Conservation (phyloP, 1,140 invertebrate species). For the Habropoda laboriosa region DNA sequence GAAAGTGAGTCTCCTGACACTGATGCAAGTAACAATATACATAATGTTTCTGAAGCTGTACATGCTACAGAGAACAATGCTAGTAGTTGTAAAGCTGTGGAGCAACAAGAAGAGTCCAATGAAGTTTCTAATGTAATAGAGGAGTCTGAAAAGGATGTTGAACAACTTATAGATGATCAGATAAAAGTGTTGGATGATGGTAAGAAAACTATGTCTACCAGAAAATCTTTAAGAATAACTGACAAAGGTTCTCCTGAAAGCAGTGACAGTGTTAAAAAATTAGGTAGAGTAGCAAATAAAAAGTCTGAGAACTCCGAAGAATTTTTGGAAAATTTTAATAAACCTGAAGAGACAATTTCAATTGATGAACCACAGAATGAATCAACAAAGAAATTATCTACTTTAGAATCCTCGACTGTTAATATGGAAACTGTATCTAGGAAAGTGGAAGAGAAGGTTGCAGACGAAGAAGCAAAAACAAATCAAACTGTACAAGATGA, state of each 20-base stretch:
- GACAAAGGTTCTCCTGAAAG: slow-evolving; percentile 52
- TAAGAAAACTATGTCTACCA: slow-evolving; percentile 50
- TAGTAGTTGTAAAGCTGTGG: neutral
- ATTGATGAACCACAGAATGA: neutral
- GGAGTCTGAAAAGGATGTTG: slow-evolving; percentile 19
- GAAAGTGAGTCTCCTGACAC: slow-evolving; percentile 47
- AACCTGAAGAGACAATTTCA: slow-evolving; percentile 13
- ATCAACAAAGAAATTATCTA: neutral
- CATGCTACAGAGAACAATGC: slow-evolving; percentile 25
- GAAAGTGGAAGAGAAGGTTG: slow-evolving; percentile 3
- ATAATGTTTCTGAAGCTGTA: slow-evolving; percentile 47
- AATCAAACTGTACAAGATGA: neutral
- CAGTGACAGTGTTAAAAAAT: slow-evolving; percentile 49
- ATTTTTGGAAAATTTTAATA: neutral
- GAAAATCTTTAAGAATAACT: slow-evolving; percentile 62
- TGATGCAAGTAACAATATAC: slow-evolving; percentile 27
- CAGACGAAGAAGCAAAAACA: neutral
- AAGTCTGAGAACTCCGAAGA: slow-evolving; percentile 23
- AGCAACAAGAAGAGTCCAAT: neutral
- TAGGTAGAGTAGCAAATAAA: slow-evolving; percentile 26
- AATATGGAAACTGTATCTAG: neutral
- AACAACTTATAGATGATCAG: slow-evolving; percentile 29
- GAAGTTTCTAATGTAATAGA: slow-evolving; percentile 12
- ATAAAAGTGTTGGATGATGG: slow-evolving; percentile 39
- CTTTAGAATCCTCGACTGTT: neutral